These are phyloP conservation scores for Echinops telfairi DNA, from an alignment of 2,113 vertebrate species.

Conservation along the genomic window DNA sequence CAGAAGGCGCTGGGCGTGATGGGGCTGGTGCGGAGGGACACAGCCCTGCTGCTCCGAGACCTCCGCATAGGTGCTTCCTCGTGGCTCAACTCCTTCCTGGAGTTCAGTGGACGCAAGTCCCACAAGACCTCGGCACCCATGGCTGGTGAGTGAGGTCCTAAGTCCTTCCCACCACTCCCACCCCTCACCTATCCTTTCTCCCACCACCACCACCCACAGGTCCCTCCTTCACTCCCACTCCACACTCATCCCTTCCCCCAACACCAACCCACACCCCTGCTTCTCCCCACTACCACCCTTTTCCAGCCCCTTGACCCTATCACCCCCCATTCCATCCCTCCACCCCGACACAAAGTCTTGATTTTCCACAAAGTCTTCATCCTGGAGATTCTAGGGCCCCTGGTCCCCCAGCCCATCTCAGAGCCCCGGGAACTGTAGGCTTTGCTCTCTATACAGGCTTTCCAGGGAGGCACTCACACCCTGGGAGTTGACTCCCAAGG, in stretches of 20 bases:
- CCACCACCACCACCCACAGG: neutral
- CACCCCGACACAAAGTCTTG: neutral
- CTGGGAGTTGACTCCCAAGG: neutral
- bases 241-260: too few species aligned
- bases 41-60: conserved; percentile 89
- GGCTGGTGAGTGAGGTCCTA: conserved; percentile 29
- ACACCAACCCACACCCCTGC: too few species aligned
- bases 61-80: conserved; percentile 92
- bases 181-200: neutral
- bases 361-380: neutral
- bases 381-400: neutral
- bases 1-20: conserved; percentile 89
- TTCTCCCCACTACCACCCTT: too few species aligned
- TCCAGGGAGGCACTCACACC: neutral
- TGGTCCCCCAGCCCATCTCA: neutral
- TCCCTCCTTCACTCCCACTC: neutral
- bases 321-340: neutral
- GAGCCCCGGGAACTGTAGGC: neutral
- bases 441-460: neutral
- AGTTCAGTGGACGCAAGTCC: conserved; percentile 76
- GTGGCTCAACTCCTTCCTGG: conserved; percentile 92
- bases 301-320: too few species aligned
- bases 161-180: neutral
- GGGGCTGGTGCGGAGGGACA: conserved; percentile 90
- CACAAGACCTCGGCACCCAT: neutral